Base-by-base conservation (phyloP, 2,888 invertebrate species). In the Dorcus parallelipipedus region DNA sequence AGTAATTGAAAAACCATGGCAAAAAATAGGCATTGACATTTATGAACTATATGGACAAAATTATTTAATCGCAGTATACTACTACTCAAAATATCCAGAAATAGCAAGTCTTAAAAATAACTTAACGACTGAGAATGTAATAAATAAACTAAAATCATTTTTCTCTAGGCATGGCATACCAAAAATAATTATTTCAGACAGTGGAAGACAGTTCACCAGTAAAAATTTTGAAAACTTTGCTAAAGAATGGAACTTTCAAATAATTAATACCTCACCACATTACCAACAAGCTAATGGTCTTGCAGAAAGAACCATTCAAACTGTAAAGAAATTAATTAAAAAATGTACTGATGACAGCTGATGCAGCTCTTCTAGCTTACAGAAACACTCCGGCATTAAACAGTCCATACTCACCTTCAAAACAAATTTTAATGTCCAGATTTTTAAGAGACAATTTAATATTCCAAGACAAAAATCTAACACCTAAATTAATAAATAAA, bases 121-220 rank as follows among this genome's bases (percentile, higher is more conserved):
- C n/a, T n/a, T n/a, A n/a, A 59, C 59, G 38, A 40, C 51, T 10
- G 33, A 9, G 9, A 56, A 48, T 33, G 39, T 56, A 9, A 58
- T 54, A 17, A 49, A 52, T 33, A 48, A 49, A 41, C 48, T 56
- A 43, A 57, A 57, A 58, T 38, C 51, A 20, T 42, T 57, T 10
- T 52, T 49, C 43, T 26, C 61, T 9, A 49, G 52, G 4, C 57
- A 59, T 43, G 56, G 56, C 7, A 59, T 59, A 38, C 60, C 57
- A n/a, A 54, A 48, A 51, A 48, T 57, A 14, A 17, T 68, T 9
- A 57, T 60, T 42, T 52, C 60, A 9, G 68, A 69, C 43, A 60
- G 61, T n/a, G 64, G 64, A n/a, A 53, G 64, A 53, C 62, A 69
- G 55, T 68, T 62, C 43, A 49, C 59, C 10, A 54, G 58, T 9